Conservation (phyloP, 2,888 invertebrate genomes). For the Cosmia trapezina region DNA sequence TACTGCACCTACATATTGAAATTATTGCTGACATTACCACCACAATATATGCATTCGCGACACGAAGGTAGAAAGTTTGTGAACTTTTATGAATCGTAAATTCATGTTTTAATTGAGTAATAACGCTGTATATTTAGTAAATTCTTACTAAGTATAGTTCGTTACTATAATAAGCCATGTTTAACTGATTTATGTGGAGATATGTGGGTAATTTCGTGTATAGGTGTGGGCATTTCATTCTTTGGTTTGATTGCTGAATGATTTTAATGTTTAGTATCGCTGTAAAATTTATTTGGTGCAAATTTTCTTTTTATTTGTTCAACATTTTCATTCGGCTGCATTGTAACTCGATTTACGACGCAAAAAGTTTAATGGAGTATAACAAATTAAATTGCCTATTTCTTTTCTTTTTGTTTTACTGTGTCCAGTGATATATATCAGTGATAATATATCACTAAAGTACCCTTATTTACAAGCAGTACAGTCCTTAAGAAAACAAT, state of each 20-base stretch:
- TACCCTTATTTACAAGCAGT: constrained; percentile 44
- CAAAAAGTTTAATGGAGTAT: constrained; percentile 25
- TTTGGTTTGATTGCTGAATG: constrained; percentile 45
- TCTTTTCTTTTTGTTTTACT: constrained; percentile 1
- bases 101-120: constrained; percentile 69
- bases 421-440: constrained; percentile 32
- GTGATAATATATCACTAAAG: constrained; percentile 40
- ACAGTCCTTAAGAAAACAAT: constrained; percentile 67
- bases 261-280: constrained; percentile 39
- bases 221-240: constrained; percentile 52
- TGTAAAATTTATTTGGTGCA: constrained; percentile 47
- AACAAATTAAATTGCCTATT: constrained; percentile 12
- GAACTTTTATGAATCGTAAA: constrained; percentile 69
- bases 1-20: constrained; percentile 68
- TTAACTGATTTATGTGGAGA: constrained; percentile 59
- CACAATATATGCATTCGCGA: constrained; percentile 68
- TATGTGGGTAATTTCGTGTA: constrained; percentile 55
- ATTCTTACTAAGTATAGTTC: constrained; percentile 61
- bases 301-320: constrained; percentile 6
- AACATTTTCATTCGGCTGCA: not conserved
- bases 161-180: constrained; percentile 58
- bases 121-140: constrained; percentile 64
- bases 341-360: not conserved
- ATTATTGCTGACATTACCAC: constrained; percentile 63
- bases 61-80: constrained; percentile 68